Base-by-base conservation (phyloP, 2,113 vertebrate species). In the Mungos mungo region DNA sequence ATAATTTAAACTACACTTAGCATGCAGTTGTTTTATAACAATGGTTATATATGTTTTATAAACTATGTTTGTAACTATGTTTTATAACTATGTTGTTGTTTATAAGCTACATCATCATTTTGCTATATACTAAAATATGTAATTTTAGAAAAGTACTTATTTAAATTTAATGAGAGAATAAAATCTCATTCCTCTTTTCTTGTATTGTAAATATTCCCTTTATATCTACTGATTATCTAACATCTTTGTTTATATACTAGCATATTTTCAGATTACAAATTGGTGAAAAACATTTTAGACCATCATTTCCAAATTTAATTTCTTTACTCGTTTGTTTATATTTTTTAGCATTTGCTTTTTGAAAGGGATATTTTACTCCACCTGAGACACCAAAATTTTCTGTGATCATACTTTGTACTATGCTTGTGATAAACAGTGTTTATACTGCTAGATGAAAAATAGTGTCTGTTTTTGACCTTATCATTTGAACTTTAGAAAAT, bases 401-500 rank as follows among this genome's bases (percentile, higher is more conserved):
- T 83, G 33, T 65, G 16, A n/a, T 82, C 57, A 33, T 60, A 5
- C 13, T 95, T 84, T 81, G 13, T 63, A 82, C 29, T 4, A 65
- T 45, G 5, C 12, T 35, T 88, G 14, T 29, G 19, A 57, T 54
- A 74, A 83, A 79, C 5, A 38, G 0, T 80, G 29, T 87, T 94
- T 80, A 60, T 25, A 72, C 19, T 81, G 2, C 52, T 47, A 16
- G 12, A 72, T 82, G 63, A 92, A 96, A 90, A 86, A 81, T 41
- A 79, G 35, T 95, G 11, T 63, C 7, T 95, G 5, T 81, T 95
- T 94, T 88, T 7, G 21, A 66, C 15, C 12, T 94, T 94, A 96
- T 71, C 41, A 86, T 81, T 60, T 93, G 82, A 82, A 95, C 86
- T 89, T 93, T 81, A 95, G 33, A 88, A 84, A 91, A 80, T 93